Conservation (phyloP, 2,797 vertebrate species). For the Erethizon dorsatum region DNA sequence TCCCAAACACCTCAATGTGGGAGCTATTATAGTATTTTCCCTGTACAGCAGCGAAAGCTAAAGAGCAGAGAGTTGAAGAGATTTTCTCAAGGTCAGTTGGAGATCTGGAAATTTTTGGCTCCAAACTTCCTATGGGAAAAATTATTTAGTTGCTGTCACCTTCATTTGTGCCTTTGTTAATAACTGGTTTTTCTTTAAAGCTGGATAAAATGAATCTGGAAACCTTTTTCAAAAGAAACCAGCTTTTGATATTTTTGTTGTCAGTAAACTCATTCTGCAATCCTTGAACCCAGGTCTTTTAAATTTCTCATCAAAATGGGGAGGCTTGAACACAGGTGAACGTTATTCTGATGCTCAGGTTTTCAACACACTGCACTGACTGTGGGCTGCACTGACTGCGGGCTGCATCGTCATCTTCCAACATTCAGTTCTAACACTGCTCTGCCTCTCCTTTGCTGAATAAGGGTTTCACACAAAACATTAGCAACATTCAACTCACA, state of each 20-base stretch:
- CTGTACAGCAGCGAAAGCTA: not conserved
- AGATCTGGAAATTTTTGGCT: slow-evolving; percentile 32
- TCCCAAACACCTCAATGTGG: not conserved
- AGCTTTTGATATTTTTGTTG: slow-evolving; percentile 43
- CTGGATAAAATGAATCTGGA: slow-evolving; percentile 39
- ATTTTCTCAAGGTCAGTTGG: slow-evolving; percentile 29
- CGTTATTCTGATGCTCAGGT: not conserved
- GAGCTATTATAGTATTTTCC: not conserved
- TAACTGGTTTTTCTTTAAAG: slow-evolving; percentile 37
- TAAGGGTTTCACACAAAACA: not conserved
- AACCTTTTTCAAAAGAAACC: slow-evolving; percentile 33
- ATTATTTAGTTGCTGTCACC: not conserved
- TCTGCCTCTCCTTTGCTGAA: not conserved
- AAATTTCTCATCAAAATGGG: not conserved
- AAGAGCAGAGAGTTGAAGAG: not conserved
- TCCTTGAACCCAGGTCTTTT: slow-evolving; percentile 9
- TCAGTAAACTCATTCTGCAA: not conserved
- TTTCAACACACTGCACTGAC: not conserved
- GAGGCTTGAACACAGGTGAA: not conserved
- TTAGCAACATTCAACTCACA: not conserved
- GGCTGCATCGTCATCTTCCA: not conserved
- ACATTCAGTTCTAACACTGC: no score
- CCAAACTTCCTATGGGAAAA: slow-evolving; percentile 31
- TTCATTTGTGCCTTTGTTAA: not conserved
- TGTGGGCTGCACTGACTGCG: not conserved